A percentile compares a stretch with the other conserved stretches of the same genome.
Evolutionary conservation across 2,888 invertebrate genomes (phyloP).

Genomic region (Dendrolimus houi): DNA sequence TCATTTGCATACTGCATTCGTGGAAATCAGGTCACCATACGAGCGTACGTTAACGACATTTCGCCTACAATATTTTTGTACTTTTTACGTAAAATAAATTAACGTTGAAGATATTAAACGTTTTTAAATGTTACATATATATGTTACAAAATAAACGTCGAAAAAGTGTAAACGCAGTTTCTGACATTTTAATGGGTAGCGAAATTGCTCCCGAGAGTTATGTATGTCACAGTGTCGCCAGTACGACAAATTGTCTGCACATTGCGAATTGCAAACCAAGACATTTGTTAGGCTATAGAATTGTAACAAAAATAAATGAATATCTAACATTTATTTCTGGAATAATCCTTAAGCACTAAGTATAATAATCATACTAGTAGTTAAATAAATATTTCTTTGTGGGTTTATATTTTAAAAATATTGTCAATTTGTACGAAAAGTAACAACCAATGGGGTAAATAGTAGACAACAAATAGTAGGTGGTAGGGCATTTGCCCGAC

Average conservation of each 20-base stretch:
- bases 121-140: neutral
- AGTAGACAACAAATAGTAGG: too few species aligned
- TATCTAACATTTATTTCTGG: too few species aligned
- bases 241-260: slow-evolving; percentile 54
- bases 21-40: neutral
- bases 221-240: slow-evolving; percentile 42
- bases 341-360: too few species aligned
- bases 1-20: neutral
- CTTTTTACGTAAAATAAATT: neutral
- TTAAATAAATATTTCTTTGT: too few species aligned
- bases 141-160: slow-evolving; percentile 21
- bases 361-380: too few species aligned
- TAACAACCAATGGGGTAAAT: too few species aligned
- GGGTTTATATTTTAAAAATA: too few species aligned
- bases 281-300: slow-evolving; percentile 32
- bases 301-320: slow-evolving; percentile 12
- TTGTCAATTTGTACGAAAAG: too few species aligned
- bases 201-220: slow-evolving; percentile 49
- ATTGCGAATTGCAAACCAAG: slow-evolving; percentile 42
- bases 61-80: neutral
- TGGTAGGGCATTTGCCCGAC: too few species aligned
- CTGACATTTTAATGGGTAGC: slow-evolving; percentile 40
- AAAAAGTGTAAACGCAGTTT: slow-evolving; percentile 10
- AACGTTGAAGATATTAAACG: neutral
- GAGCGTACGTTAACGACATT: neutral